These are phyloP conservation scores for Rotaria magnacalcarata DNA, from an alignment of 2,888 invertebrate species.

Conservation along the genomic window DNA sequence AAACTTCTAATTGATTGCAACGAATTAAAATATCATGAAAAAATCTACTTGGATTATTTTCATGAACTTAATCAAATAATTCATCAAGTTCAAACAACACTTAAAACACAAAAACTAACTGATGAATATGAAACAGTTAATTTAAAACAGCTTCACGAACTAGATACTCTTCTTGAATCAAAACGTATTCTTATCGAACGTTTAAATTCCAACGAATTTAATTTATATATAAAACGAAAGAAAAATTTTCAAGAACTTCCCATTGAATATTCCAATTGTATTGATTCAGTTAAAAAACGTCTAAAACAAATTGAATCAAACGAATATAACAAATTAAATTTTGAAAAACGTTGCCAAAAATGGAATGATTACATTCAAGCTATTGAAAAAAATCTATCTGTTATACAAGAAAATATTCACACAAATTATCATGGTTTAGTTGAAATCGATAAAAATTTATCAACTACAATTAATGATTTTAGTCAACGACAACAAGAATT, in stretches of 20 bases:
- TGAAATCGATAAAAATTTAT: background rate
- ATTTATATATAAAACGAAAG: background rate
- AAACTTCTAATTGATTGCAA: constrained; percentile 12
- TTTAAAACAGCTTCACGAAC: background rate
- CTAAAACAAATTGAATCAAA: background rate
- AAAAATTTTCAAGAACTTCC: background rate
- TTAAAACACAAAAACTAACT: background rate
- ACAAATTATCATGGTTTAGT: constrained; percentile 36
- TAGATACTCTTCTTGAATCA: background rate
- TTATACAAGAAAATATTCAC: background rate
- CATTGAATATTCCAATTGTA: background rate
- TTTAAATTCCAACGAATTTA: constrained; percentile 22
- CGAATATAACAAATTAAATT: background rate
- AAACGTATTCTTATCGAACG: background rate
- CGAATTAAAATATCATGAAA: constrained; percentile 17
- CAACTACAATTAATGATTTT: background rate
- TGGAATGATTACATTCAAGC: constrained; percentile 30
- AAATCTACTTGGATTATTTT: background rate
- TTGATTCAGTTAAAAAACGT: background rate
- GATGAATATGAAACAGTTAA: background rate
- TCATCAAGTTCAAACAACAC: background rate
- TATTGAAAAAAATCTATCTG: background rate
- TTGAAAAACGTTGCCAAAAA: constrained; percentile 24
- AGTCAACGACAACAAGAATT: constrained; percentile 8
- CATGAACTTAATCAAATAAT: background rate